phyloP scores from a whole-genome alignment of 2,888 invertebrate genomes.

The Eucriotettix oculatus region DNA sequence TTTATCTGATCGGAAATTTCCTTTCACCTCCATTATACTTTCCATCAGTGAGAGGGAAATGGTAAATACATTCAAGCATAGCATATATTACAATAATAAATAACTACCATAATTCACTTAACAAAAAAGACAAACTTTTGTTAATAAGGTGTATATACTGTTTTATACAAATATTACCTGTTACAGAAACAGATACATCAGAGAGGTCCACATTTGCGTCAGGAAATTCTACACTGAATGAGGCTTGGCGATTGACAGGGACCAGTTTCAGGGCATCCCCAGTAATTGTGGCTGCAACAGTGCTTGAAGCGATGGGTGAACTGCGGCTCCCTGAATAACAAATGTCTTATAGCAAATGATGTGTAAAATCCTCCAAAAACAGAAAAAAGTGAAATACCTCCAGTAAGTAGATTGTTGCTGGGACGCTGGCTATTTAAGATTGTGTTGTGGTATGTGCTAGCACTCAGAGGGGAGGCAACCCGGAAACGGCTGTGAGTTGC shows the following conservation, averaged over 20 bases:
- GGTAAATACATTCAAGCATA: background rate
- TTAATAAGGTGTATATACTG: too few relatives aligned
- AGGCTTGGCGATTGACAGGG: constrained; percentile 38
- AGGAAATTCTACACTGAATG: constrained; percentile 34
- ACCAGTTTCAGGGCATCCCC: constrained; percentile 44
- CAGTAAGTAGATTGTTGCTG: background rate
- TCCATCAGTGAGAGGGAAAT: too few relatives aligned
- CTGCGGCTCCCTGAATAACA: background rate
- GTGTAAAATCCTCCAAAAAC: background rate
- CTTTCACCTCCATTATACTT: too few relatives aligned
- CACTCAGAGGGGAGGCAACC: constrained; percentile 8
- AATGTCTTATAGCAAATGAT: background rate
- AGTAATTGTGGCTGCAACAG: constrained; percentile 23
- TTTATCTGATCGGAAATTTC: too few relatives aligned
- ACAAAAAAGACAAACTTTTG: too few relatives aligned
- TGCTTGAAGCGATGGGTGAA: background rate
- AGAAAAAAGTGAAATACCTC: background rate
- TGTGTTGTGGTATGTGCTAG: background rate
- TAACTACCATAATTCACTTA: too few relatives aligned
- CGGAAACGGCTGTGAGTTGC: constrained; percentile 19
- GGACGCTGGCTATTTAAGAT: background rate
- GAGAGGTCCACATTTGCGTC: constrained; percentile 24
- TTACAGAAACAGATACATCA: constrained; percentile 31
- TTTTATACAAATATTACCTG: constrained; percentile 22
- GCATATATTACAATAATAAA: too few relatives aligned